phyloP scores from a whole-genome alignment of 23 tunicate species.

The Aplidium turbinatum region DNA sequence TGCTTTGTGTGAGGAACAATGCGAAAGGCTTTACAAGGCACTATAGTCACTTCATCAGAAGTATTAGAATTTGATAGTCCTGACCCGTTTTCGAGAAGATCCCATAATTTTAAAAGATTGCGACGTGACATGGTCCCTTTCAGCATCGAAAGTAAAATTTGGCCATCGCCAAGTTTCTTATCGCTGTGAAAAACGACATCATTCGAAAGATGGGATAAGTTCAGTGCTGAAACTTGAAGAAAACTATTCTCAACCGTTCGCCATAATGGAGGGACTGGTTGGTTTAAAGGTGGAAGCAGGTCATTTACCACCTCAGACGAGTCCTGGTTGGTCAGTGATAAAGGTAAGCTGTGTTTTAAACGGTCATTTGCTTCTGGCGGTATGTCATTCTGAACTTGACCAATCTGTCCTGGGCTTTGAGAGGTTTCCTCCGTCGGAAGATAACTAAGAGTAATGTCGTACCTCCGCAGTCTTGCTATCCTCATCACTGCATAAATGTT shows the following conservation, averaged over 20 bases:
- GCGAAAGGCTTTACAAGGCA: conserved; percentile 61
- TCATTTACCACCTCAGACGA: conserved; percentile 11
- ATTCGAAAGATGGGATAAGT: conserved; percentile 46
- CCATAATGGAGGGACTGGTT: conserved; percentile 50
- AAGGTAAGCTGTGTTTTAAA: no score
- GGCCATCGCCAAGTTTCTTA: conserved; percentile 43
- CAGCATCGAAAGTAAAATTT: conserved; percentile 25
- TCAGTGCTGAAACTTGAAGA: conserved; percentile 39
- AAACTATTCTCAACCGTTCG: not conserved
- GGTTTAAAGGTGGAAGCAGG: conserved; percentile 18
- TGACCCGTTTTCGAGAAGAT: conserved; percentile 48
- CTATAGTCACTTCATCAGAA: conserved; percentile 1
- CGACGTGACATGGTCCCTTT: conserved; percentile 28
- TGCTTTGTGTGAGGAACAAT: conserved; percentile 52
- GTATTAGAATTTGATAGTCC: conserved; percentile 29
- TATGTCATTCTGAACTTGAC: no score
- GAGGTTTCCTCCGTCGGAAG: conserved; percentile 16
- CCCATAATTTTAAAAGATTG: conserved; percentile 55
- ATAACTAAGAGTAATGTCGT: conserved; percentile 54
- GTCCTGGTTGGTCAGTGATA: no score
- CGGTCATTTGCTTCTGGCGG: no score
- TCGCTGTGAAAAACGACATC: conserved; percentile 20
- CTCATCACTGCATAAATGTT: conserved; percentile 58
- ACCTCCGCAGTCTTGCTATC: conserved; percentile 47
- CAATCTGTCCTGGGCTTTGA: no score